phyloP scores from a whole-genome alignment of 92 coral and sea anemone genomes.

The Zoanthus sansibaricus region DNA sequence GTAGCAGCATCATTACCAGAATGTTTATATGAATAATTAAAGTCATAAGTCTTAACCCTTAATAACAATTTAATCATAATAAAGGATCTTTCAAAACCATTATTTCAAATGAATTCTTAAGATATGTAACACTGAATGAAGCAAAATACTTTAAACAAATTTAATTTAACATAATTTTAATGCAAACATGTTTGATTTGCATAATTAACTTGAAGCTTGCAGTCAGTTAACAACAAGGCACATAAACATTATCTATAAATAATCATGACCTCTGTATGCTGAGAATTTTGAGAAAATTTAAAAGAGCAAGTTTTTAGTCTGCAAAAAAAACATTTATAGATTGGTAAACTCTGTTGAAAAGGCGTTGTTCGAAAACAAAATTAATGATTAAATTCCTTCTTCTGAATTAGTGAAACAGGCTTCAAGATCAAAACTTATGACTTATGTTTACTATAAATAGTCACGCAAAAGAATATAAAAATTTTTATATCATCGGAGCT shows the following conservation, averaged over 20 bases:
- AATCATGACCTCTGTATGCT: background rate
- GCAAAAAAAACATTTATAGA: background rate
- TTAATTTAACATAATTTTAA: background rate
- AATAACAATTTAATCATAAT: too few species aligned
- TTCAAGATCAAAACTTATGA: background rate
- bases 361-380: background rate
- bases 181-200: constrained; percentile 4
- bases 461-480: background rate
- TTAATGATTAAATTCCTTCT: too few species aligned
- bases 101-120: background rate
- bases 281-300: background rate
- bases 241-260: background rate
- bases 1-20: too few species aligned
- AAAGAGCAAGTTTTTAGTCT: background rate
- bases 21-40: too few species aligned
- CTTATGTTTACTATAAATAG: too few species aligned
- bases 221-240: background rate
- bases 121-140: background rate
- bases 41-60: too few species aligned
- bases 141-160: background rate
- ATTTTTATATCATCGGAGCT: background rate
- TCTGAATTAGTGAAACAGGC: background rate
- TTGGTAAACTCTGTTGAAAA: background rate
- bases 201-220: background rate
- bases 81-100: background rate